These are phyloP conservation scores for Mylabris sibirica DNA, from an alignment of 2,888 invertebrate genomes.

Conservation along the genomic window DNA sequence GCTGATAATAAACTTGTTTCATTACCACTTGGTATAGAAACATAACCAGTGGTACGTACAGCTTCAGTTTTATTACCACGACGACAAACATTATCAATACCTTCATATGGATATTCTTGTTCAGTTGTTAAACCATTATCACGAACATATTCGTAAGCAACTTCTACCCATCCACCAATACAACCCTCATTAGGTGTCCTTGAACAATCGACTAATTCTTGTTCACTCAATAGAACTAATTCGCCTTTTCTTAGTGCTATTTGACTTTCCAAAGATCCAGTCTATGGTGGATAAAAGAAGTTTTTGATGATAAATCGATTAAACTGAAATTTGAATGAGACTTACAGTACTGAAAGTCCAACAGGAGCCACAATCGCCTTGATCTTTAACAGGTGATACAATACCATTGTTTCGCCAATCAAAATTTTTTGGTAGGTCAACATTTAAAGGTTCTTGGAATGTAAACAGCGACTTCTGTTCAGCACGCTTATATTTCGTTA, in stretches of 20 bases:
- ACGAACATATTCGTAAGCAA: neutral
- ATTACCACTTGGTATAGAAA: no score
- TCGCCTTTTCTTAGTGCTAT: no score
- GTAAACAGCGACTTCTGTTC: no score
- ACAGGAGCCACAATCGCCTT: neutral
- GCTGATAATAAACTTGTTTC: no score
- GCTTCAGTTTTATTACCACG: neutral
- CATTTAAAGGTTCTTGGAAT: neutral
- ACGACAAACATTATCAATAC: no score
- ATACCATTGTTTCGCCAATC: neutral
- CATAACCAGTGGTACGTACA: slow-evolving; percentile 42
- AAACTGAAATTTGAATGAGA: neutral
- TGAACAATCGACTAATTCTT: no score
- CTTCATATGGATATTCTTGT: no score
- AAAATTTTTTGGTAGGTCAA: neutral
- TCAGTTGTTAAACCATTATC: no score
- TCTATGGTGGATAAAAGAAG: neutral
- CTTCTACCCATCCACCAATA: neutral
- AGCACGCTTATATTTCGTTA: neutral
- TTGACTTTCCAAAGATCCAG: neutral
- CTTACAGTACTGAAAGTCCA: slow-evolving; percentile 3
- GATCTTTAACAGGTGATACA: no score
- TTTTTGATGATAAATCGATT: no score
- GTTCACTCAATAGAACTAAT: no score
- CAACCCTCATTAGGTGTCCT: no score